phyloP scores from a whole-genome alignment of 2,113 vertebrate genomes.

The Alaudala cheleensis region DNA sequence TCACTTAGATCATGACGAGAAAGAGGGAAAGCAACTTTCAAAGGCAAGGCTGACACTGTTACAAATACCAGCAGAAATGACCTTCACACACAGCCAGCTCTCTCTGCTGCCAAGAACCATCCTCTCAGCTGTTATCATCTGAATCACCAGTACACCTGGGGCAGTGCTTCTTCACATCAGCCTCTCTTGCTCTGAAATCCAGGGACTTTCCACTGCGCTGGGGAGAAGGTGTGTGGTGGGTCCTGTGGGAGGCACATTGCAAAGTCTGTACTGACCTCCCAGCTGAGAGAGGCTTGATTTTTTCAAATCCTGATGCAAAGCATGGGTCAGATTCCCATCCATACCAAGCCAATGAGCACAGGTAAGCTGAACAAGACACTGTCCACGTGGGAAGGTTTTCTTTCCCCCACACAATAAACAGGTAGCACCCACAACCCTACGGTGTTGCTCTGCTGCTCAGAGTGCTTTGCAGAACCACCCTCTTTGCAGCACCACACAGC shows the following conservation, averaged over 20 bases:
- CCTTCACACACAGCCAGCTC: constrained; percentile 54
- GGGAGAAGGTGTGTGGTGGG: background rate
- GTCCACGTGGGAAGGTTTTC: background rate
- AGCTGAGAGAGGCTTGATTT: background rate
- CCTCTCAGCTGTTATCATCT: constrained; percentile 36
- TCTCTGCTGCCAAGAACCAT: constrained; percentile 45
- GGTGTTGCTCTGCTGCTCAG: background rate
- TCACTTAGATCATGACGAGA: constrained; percentile 35
- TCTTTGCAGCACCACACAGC: background rate
- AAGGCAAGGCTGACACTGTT: constrained; percentile 41
- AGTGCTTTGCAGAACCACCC: background rate
- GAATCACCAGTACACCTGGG: constrained; percentile 24
- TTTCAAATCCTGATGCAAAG: background rate
- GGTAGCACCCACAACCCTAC: background rate
- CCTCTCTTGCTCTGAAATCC: background rate
- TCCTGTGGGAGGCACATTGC: background rate
- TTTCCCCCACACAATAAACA: background rate
- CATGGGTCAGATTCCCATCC: background rate
- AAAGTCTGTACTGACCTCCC: background rate
- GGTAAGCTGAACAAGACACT: background rate
- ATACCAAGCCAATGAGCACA: background rate
- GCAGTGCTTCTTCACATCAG: constrained; percentile 17
- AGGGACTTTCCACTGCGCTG: background rate
- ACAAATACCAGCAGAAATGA: constrained; percentile 35
- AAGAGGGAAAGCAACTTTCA: constrained; percentile 45